phyloP scores from a whole-genome alignment of 2,888 invertebrate genomes.

The Drosophila paranaensis region DNA sequence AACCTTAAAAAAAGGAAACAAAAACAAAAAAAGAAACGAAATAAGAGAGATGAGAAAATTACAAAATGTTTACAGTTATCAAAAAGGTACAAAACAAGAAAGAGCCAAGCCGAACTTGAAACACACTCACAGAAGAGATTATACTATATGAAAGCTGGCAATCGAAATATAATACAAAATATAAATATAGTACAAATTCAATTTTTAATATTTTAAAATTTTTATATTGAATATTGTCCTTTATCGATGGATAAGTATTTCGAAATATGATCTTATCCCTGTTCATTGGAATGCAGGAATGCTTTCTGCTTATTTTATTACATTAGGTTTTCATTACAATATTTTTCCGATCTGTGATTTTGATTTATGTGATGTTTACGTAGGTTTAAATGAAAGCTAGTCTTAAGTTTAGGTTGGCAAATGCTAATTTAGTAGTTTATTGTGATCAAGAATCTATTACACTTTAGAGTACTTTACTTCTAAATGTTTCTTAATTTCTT shows the following conservation, averaged over 20 bases:
- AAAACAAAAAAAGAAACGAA: not conserved
- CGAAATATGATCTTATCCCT: not conserved
- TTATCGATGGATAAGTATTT: too few species aligned
- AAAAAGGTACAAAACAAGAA: not conserved
- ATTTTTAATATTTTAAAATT: too few species aligned
- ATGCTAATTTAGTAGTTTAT: not conserved
- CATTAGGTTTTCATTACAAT: not conserved
- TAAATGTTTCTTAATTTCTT: not conserved
- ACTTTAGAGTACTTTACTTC: not conserved
- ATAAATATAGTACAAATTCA: too few species aligned
- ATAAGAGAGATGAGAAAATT: conserved; percentile 25
- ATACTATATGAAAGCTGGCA: not conserved
- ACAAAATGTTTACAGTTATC: conserved; percentile 20
- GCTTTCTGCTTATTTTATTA: not conserved
- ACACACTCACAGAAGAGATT: not conserved
- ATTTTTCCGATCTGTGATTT: not conserved
- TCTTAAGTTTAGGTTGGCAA: not conserved
- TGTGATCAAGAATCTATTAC: not conserved
- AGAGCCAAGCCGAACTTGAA: not conserved
- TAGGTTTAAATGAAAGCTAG: not conserved
- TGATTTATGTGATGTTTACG: not conserved
- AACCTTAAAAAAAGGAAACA: not conserved
- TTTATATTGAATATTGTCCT: too few species aligned
- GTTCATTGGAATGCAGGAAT: not conserved
- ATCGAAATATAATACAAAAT: too few species aligned